These are phyloP conservation scores for Plusia festucae DNA, from an alignment of 2,888 invertebrate genomes.

Conservation along the genomic window DNA sequence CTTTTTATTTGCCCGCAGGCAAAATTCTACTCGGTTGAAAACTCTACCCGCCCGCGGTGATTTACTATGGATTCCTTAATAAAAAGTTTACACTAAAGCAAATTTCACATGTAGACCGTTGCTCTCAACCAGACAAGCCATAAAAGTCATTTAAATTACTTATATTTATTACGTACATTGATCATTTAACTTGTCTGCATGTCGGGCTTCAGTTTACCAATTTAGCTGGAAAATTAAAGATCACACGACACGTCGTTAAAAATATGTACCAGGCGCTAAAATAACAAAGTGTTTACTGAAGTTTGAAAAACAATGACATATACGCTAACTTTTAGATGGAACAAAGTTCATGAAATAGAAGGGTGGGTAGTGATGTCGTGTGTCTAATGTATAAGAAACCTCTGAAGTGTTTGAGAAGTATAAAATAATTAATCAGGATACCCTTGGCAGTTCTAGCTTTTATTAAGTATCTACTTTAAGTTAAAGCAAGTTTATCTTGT, in stretches of 20 bases:
- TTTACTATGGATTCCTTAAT: constrained; percentile 86
- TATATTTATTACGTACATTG: constrained; percentile 74
- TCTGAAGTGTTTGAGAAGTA: not conserved
- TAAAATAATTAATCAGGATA: not conserved
- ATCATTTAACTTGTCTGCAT: constrained; percentile 65
- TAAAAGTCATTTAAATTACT: constrained; percentile 76
- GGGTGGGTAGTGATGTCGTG: not conserved
- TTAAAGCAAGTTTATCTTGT: not conserved
- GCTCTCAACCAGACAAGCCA: constrained; percentile 71
- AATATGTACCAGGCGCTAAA: constrained; percentile 14
- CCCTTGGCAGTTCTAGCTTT: not conserved
- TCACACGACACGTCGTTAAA: constrained; percentile 18
- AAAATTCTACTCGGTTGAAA: constrained; percentile 76
- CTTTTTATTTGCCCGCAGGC: constrained; percentile 84
- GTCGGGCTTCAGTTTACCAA: constrained; percentile 62
- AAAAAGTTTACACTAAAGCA: constrained; percentile 86
- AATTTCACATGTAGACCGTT: constrained; percentile 78
- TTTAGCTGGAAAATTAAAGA: constrained; percentile 50
- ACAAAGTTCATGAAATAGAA: not conserved
- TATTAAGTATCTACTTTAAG: not conserved
- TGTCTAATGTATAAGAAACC: not conserved
- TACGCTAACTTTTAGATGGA: not conserved
- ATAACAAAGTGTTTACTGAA: constrained; percentile 18
- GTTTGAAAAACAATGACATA: not conserved
- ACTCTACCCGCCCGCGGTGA: constrained; percentile 69